A percentile compares a stretch with the other conserved stretches of the same genome.
Evolutionary conservation across 2,888 invertebrate species (phyloP).

Genomic region (Ptychoptera albimana): DNA sequence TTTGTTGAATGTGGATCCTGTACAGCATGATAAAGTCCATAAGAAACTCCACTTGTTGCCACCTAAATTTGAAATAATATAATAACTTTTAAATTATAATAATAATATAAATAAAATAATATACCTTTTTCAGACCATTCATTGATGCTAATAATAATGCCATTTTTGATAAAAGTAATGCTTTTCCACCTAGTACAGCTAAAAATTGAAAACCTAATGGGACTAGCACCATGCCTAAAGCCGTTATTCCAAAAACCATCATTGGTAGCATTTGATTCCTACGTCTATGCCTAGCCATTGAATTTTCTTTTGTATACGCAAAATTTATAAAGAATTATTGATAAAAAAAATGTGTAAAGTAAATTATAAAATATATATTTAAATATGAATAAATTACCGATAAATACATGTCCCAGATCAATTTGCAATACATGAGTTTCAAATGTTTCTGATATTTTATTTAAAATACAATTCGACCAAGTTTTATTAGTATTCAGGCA

Average conservation of each 20-base stretch:
- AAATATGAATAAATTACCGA: constrained; percentile 19
- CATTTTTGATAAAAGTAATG: constrained; percentile 63
- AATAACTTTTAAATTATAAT: background rate
- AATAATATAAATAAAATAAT: background rate
- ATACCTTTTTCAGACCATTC: constrained; percentile 60
- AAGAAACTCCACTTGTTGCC: constrained; percentile 56
- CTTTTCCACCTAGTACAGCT: constrained; percentile 67
- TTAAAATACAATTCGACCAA: constrained; percentile 43
- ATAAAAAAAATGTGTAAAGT: background rate
- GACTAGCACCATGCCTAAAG: constrained; percentile 57
- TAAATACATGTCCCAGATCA: constrained; percentile 34
- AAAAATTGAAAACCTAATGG: constrained; percentile 76
- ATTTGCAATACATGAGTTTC: constrained; percentile 51
- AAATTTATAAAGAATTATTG: no score
- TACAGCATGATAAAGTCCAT: constrained; percentile 52
- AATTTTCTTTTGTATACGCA: constrained; percentile 17
- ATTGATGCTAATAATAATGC: constrained; percentile 64
- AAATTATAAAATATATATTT: background rate
- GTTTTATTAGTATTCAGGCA: constrained; percentile 11
- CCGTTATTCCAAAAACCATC: constrained; percentile 62
- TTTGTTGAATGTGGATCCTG: background rate
- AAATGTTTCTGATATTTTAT: constrained; percentile 39
- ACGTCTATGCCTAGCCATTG: constrained; percentile 36
- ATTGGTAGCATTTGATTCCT: constrained; percentile 55
- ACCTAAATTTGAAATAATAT: constrained; percentile 30